Evolutionary conservation across 2,797 vertebrate genomes (phyloP).

Genomic region (Hoplostethus mediterraneus): DNA sequence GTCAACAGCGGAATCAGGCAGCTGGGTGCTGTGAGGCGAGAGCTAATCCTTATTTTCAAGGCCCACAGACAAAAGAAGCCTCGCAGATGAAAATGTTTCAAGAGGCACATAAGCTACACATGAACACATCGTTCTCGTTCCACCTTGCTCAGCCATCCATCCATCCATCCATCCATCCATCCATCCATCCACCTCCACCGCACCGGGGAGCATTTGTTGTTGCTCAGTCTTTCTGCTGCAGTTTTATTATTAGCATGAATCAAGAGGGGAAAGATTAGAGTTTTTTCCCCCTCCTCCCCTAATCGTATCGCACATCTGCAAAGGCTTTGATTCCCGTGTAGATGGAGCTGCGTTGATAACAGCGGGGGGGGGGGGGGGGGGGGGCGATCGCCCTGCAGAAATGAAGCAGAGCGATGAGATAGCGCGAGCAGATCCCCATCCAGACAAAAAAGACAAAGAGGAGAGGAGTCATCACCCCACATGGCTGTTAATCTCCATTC

Average conservation of each 20-base stretch:
- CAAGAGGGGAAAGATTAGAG: slow-evolving; percentile 36
- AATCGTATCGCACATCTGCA: slow-evolving; percentile 73
- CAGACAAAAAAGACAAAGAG: slow-evolving; percentile 71
- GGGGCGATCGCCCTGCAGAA: slow-evolving; percentile 66
- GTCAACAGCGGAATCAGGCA: slow-evolving; percentile 71
- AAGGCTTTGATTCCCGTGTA: slow-evolving; percentile 80
- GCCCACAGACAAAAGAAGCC: slow-evolving; percentile 67
- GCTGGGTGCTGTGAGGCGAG: slow-evolving; percentile 74
- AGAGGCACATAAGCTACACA: slow-evolving; percentile 42
- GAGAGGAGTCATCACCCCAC: slow-evolving; percentile 69
- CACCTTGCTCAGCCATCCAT: slow-evolving; percentile 43
- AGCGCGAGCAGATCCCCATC: slow-evolving; percentile 68
- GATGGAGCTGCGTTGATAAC: slow-evolving; percentile 71
- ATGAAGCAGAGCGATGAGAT: slow-evolving; percentile 75
- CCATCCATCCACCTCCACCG: slow-evolving; percentile 38
- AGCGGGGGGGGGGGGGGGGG: slow-evolving; percentile 42
- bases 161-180: slow-evolving; percentile 22
- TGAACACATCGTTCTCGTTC: slow-evolving; percentile 25
- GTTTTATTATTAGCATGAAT: slow-evolving; percentile 64
- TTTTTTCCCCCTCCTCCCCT: slow-evolving; percentile 37
- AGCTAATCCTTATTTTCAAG: slow-evolving; percentile 77
- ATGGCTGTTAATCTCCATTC: slow-evolving; percentile 77
- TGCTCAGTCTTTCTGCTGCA: not conserved
- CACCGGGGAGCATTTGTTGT: slow-evolving; percentile 18
- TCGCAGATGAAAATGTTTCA: slow-evolving; percentile 62